Base-by-base conservation (phyloP, 2,888 invertebrate species). In the Eulithis testata region DNA sequence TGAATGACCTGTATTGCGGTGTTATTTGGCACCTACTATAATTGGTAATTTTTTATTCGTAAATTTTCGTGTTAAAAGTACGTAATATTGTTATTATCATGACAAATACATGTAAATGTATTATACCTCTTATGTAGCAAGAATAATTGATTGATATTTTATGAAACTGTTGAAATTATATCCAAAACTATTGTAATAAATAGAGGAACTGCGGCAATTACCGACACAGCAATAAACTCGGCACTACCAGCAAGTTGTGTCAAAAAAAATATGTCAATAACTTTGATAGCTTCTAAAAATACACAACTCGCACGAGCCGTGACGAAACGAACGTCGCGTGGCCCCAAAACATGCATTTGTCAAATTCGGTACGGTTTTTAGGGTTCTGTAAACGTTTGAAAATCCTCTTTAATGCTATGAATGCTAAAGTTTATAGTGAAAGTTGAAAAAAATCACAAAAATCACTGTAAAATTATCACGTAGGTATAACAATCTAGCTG, bases 301-400 rank as follows among this genome's bases (percentile, higher is more conserved):
- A 81, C 55, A 53, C 67, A 69, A 74, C 76, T 74, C 73, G 77
- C 75, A 71, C 80, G 75, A 70, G 73, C 81, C 86, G 83, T 81
- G 80, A 71, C 85, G 63, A 85, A 90, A 86, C 76, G 73, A 67
- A 65, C 76, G 90, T 86, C 91, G 89, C 90, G 91, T 91, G 91
- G 53, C 85, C 87, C 87, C 86, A 87, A 89, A 92, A 90, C 90
- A 91, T 78, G 84, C 89, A 90, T 93, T 92, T 89, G 87, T 92
- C 89, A 90, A 82, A 90, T 92, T 91, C 84, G 92, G 83, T 77
- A 76, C 89, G 90, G 89, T 90, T 71, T 69, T 73, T 71, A 63
- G 70, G 36, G 69, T 60, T 60, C 64, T 56, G 53, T 58, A 31
- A 27, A 8, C 11, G 14, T 47, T 36, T 60, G 6, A 51, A 21